Base-by-base conservation (phyloP, 2,888 invertebrate genomes). In the Limnephilus rhombicus region DNA sequence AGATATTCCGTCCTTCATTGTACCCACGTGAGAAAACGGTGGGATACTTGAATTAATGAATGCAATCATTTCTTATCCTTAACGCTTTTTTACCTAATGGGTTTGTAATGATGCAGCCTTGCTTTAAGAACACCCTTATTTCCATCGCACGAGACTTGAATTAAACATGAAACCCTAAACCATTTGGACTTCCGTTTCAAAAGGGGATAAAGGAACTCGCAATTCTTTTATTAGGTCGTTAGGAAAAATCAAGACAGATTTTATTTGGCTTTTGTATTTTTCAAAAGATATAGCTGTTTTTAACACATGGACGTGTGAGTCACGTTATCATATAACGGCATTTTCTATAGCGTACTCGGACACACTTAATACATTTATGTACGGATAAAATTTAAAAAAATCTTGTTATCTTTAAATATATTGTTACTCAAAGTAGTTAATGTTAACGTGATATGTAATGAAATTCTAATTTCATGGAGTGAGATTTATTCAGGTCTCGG, bases 161-260 rank as follows among this genome's bases (percentile, higher is more conserved):
- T 83, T 83, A 83, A 83, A 83, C 34, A 83, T 83, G 83, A 83
- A 83, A 83, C 83, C 34, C 41, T 83, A 83, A 18, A 83, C 41
- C 83, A 34, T 37, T 83, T 83, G 24, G 37, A 41, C 15, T 41
- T 34, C 15, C 83, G 37, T 37, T 83, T 83, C 15, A 11, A 18
- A 34, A 37, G 24, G 11, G 34, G 24, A 31, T 83, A 83, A 37
- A 83, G 13, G 9, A 34, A 37, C 37, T 37, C 37, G 34, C 15
- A 83, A 37, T 83, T 37, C 41, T n/a, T 37, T 83, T 83, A 83
- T 83, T 83, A 83, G 37, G 83, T 34, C 83, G n/a, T 83, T 83
- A 83, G 37, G 83, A 37, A 37, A 83, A 83, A 37, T n/a, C 68
- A 9, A 24, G 9, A 24, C 24, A 2, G 68, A 68, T 24, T 68